phyloP scores from a whole-genome alignment of 2,113 vertebrate genomes.

The Mungos mungo region DNA sequence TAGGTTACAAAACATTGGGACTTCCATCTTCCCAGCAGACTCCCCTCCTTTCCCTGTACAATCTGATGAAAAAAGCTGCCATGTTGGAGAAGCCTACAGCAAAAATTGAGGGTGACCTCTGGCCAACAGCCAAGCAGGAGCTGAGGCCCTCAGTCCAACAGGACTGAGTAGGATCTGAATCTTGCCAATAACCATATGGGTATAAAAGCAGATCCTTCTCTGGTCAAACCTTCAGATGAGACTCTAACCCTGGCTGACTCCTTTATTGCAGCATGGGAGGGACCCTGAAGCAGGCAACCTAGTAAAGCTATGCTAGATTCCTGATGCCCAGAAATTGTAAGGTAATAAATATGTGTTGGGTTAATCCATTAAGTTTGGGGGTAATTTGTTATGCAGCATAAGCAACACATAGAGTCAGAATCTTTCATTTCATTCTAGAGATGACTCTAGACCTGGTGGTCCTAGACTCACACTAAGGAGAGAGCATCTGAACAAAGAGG shows the following conservation, averaged over 20 bases:
- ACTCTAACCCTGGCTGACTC: background rate
- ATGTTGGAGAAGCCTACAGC: background rate
- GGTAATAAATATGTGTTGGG: background rate
- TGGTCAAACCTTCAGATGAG: background rate
- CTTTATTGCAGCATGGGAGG: background rate
- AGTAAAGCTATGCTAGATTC: background rate
- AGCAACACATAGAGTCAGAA: background rate
- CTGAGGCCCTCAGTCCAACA: background rate
- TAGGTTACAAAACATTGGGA: background rate
- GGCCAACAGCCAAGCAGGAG: background rate
- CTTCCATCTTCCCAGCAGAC: background rate
- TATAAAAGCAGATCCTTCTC: background rate
- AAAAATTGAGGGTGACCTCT: background rate
- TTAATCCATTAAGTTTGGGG: background rate
- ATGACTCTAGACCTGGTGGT: background rate
- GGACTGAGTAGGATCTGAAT: background rate
- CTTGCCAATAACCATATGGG: background rate
- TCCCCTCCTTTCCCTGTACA: background rate
- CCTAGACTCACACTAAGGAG: background rate
- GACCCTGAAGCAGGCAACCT: background rate
- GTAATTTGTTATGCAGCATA: background rate
- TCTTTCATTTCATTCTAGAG: background rate
- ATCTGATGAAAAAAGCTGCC: background rate
- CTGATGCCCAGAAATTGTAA: background rate
- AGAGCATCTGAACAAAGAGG: background rate